phyloP scores from a whole-genome alignment of 2,113 vertebrate species.

The Oncorhynchus tshawytscha region DNA sequence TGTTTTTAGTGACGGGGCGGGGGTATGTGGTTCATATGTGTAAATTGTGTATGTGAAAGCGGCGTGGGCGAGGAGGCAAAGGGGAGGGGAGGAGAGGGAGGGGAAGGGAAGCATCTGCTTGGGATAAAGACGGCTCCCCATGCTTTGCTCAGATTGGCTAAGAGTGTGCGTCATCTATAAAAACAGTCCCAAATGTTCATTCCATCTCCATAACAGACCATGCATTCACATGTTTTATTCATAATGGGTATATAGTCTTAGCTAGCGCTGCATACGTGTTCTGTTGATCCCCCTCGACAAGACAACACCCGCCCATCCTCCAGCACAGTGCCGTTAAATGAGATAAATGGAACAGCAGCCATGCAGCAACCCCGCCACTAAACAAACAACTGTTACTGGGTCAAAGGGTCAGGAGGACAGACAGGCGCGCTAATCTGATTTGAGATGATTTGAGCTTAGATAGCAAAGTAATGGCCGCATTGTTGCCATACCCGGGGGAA shows the following conservation, averaged over 20 bases:
- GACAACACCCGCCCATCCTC: background rate
- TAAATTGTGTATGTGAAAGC: background rate
- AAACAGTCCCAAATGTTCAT: background rate
- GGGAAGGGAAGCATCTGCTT: background rate
- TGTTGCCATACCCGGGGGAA: background rate
- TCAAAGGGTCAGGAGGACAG: slow-evolving; percentile 15
- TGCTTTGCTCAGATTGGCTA: background rate
- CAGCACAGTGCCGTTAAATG: slow-evolving; percentile 16
- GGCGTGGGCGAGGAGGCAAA: background rate
- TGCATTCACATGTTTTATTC: background rate
- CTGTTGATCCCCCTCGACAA: background rate
- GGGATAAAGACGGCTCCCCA: background rate
- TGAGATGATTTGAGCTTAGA: background rate
- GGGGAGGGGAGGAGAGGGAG: too few relatives aligned
- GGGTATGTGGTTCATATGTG: too few relatives aligned
- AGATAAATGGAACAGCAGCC: slow-evolving; percentile 8
- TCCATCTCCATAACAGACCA: background rate
- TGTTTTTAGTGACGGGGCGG: background rate
- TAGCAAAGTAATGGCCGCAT: slow-evolving; percentile 3
- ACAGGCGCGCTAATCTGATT: slow-evolving; percentile 20
- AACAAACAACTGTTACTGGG: slow-evolving; percentile 22
- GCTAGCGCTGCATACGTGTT: background rate
- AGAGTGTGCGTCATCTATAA: background rate
- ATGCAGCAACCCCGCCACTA: background rate
- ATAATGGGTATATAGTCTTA: background rate